Percentiles rank a stretch among this genome's conserved stretches.
phyloP scores from a whole-genome alignment of 2,113 vertebrate genomes.

The Oncorhynchus masou region DNA sequence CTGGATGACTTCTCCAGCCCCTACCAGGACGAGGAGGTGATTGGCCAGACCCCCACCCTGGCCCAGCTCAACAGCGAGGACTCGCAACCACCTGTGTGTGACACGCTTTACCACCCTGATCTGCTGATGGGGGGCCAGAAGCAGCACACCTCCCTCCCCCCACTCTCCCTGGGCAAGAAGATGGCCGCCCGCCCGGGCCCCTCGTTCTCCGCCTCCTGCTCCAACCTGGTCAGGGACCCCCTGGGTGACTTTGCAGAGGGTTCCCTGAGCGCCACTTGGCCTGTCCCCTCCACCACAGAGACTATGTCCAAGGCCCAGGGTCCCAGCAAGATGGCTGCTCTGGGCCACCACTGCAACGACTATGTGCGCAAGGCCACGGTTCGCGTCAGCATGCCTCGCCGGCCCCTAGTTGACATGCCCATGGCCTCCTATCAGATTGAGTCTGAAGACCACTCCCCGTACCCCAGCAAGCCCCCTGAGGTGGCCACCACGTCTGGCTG shows the following conservation, averaged over 20 bases:
- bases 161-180: constrained; percentile 82
- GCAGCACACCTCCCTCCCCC: constrained; percentile 37
- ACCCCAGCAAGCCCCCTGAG: constrained; percentile 53
- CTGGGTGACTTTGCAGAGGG: constrained; percentile 83
- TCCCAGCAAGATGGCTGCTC: constrained; percentile 50
- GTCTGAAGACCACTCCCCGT: constrained; percentile 41
- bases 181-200: constrained; percentile 63
- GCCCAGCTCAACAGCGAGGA: constrained; percentile 98
- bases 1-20: constrained; percentile 97
- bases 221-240: constrained; percentile 75
- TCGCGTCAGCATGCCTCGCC: constrained; percentile 79
- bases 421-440: constrained; percentile 24
- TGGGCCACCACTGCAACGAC: constrained; percentile 79
- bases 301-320: constrained; percentile 85
- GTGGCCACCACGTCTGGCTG: constrained; percentile 62
- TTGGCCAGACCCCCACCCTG: constrained; percentile 91
- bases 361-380: constrained; percentile 96
- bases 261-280: constrained; percentile 86
- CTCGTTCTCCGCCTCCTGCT: constrained; percentile 74
- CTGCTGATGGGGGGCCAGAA: constrained; percentile 51
- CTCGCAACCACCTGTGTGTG: constrained; percentile 89
- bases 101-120: constrained; percentile 89
- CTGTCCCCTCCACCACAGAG: constrained; percentile 87
- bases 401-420: constrained; percentile 41
- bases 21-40: constrained; percentile 97